Conservation (phyloP, 2,888 invertebrate species). For the Diploptera punctata region DNA sequence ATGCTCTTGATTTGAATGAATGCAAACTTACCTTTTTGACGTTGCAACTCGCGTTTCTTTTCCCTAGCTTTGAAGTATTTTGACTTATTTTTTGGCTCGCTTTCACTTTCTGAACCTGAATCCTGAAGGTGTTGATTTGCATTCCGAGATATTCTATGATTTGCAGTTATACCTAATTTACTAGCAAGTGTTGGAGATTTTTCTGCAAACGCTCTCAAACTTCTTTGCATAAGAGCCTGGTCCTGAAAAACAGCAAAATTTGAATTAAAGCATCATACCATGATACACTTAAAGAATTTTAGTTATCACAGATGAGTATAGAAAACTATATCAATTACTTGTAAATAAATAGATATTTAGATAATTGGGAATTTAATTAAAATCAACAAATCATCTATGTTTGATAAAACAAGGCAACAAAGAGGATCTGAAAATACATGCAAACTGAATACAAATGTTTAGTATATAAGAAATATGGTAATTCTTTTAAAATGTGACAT, state of each 20-base stretch:
- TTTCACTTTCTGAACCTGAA: slow-evolving; percentile 62
- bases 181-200: slow-evolving; percentile 65
- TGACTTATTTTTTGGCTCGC: slow-evolving; percentile 58
- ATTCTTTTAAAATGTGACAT: too few species aligned
- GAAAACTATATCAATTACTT: too few species aligned
- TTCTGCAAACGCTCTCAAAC: slow-evolving; percentile 67
- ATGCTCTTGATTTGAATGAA: not conserved
- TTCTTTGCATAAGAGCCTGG: slow-evolving; percentile 68
- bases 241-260: slow-evolving; percentile 53
- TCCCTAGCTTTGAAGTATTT: slow-evolving; percentile 60
- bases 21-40: slow-evolving; percentile 50
- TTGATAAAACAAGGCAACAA: too few species aligned
- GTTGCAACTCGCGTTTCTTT: slow-evolving; percentile 56
- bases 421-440: too few species aligned
- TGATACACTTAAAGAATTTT: too few species aligned
- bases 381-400: too few species aligned
- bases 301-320: too few species aligned
- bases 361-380: not conserved
- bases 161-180: slow-evolving; percentile 61
- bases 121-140: slow-evolving; percentile 44
- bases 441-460: too few species aligned
- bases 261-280: too few species aligned
- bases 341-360: too few species aligned
- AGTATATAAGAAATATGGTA: too few species aligned
- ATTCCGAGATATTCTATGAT: slow-evolving; percentile 39